A percentile compares a stretch with the other conserved stretches of the same genome.
phyloP scores from a whole-genome alignment of 2,113 vertebrate species.

The Cryptomyrus ogoouensis region DNA sequence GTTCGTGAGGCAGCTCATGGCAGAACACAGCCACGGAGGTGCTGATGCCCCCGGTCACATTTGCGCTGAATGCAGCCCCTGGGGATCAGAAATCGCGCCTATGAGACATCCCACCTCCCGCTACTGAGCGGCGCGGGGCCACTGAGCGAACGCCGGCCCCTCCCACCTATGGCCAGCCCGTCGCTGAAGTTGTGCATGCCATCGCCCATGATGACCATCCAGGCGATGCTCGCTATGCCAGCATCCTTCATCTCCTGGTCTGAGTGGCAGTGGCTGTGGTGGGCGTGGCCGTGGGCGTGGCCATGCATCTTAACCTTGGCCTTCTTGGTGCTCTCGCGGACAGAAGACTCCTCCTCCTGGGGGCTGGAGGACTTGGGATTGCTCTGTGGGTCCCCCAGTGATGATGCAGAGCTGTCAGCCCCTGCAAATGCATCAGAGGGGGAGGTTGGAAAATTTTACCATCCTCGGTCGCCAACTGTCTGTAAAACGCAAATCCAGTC shows the following conservation, averaged over 20 bases:
- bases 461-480: not conserved
- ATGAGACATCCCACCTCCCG: not conserved
- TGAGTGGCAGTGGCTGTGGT: constrained; percentile 91
- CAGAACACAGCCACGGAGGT: constrained; percentile 98
- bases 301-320: constrained; percentile 64
- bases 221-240: constrained; percentile 92
- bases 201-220: constrained; percentile 99
- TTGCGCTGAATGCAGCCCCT: constrained; percentile 95
- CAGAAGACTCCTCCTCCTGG: constrained; percentile 47
- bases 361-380: constrained; percentile 59
- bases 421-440: constrained; percentile 48
- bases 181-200: constrained; percentile 99
- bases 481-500: not conserved
- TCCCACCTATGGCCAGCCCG: constrained; percentile 89
- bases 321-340: constrained; percentile 57
- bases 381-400: constrained; percentile 70
- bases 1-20: constrained; percentile 94
- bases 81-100: not conserved
- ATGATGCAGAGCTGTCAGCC: constrained; percentile 61
- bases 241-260: constrained; percentile 93
- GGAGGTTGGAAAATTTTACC: not conserved
- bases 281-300: constrained; percentile 67
- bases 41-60: constrained; percentile 90
- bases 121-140: not conserved
- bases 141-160: not conserved